A percentile compares a stretch with the other conserved stretches of the same genome.
Evolutionary conservation across 1,140 invertebrate genomes (phyloP).

Genomic region (Anoplolepis gracilipes): DNA sequence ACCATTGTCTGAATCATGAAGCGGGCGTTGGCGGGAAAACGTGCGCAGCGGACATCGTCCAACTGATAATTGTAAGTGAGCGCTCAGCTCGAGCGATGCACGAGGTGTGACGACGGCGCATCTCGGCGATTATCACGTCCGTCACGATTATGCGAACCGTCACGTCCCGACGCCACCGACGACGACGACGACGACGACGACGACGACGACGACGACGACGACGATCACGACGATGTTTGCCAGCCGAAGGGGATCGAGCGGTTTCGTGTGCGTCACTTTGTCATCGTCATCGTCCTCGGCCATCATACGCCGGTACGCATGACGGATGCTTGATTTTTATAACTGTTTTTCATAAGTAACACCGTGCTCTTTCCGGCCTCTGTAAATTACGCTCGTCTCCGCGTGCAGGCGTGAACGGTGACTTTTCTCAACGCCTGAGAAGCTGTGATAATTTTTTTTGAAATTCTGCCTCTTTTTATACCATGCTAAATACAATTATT

Average conservation of each 20-base stretch:
- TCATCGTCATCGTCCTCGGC: not conserved
- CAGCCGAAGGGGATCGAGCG: constrained; percentile 27
- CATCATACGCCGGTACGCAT: constrained; percentile 59
- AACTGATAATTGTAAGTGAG: constrained; percentile 70
- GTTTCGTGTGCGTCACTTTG: not conserved
- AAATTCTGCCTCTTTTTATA: not conserved
- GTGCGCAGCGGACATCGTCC: constrained; percentile 42
- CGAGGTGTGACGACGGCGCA: constrained; percentile 73
- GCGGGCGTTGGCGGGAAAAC: not conserved
- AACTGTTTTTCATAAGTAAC: constrained; percentile 78
- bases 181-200: constrained; percentile 33
- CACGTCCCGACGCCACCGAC: constrained; percentile 62
- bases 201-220: constrained; percentile 22
- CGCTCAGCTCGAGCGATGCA: constrained; percentile 54
- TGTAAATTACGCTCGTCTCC: constrained; percentile 72
- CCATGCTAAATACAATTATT: not conserved
- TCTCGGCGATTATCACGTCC: constrained; percentile 80
- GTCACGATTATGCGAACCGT: constrained; percentile 80
- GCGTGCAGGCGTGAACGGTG: not conserved
- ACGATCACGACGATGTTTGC: not conserved
- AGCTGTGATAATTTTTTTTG: not conserved
- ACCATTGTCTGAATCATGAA: not conserved
- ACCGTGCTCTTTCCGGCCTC: constrained; percentile 75
- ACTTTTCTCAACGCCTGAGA: not conserved
- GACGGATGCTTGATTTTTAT: constrained; percentile 75